These are phyloP conservation scores for Serripes groenlandicus DNA, from an alignment of 2,888 invertebrate species.

Conservation along the genomic window DNA sequence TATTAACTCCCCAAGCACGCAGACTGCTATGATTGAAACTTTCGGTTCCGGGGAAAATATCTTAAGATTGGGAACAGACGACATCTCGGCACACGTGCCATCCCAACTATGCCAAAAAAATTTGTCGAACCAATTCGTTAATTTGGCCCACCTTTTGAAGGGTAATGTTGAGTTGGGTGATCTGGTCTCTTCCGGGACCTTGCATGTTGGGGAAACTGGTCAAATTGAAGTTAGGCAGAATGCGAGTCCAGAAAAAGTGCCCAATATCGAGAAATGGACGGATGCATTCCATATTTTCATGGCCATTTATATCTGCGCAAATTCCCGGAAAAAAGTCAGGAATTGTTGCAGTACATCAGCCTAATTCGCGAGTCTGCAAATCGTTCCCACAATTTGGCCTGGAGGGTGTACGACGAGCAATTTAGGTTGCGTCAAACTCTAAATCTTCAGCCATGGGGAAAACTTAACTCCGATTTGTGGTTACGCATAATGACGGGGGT, in stretches of 20 bases:
- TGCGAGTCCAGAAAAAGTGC: conserved; percentile 5
- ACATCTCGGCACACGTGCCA: neutral
- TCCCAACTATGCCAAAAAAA: neutral
- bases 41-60: no score
- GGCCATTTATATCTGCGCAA: conserved; percentile 14
- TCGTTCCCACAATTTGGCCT: neutral
- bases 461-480: conserved; percentile 11
- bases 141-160: conserved; percentile 23
- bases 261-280: conserved; percentile 45
- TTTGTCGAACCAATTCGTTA: conserved; percentile 13
- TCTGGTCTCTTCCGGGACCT: neutral
- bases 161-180: conserved; percentile 14
- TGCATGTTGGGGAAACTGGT: neutral
- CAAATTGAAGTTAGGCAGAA: neutral
- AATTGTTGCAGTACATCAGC: conserved; percentile 49
- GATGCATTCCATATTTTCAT: conserved; percentile 47
- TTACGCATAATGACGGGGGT: conserved; percentile 15
- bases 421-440: conserved; percentile 21
- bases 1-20: no score
- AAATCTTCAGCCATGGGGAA: neutral
- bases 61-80: neutral
- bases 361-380: conserved; percentile 35
- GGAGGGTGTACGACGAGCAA: conserved; percentile 28
- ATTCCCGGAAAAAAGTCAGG: conserved; percentile 13
- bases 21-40: no score